Evolutionary conservation across 2,797 vertebrate species (phyloP).

Genomic region (Clamator glandarius): DNA sequence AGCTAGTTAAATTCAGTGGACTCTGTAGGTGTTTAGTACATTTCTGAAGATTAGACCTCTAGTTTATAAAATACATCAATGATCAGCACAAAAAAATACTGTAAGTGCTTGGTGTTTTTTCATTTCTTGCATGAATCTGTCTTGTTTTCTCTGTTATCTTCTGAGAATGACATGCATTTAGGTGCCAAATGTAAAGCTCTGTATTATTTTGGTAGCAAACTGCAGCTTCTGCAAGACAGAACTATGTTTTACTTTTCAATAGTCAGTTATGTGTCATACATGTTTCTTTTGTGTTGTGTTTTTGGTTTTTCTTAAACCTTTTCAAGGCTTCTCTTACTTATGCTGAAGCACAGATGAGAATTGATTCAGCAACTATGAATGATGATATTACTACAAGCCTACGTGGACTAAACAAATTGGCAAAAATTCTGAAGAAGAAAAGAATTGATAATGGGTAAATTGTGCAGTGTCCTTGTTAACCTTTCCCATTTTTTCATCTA

Average conservation of each 20-base stretch:
- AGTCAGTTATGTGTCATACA: background rate
- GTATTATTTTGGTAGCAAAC: background rate
- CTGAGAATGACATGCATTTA: background rate
- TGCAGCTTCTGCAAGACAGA: background rate
- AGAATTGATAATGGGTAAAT: conserved; percentile 93
- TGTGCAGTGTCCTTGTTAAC: background rate
- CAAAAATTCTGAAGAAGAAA: conserved; percentile 91
- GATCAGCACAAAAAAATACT: background rate
- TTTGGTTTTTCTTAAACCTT: background rate
- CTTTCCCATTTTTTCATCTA: background rate
- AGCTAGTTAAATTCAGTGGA: background rate
- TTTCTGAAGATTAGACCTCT: background rate
- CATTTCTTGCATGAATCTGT: background rate
- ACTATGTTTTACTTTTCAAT: background rate
- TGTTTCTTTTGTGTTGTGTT: background rate
- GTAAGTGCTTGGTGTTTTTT: background rate
- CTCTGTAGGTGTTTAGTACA: background rate
- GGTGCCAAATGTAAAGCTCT: background rate
- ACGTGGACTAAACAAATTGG: conserved; percentile 90
- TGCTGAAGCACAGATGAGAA: conserved; percentile 97
- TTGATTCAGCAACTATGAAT: conserved; percentile 89
- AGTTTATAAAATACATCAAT: background rate
- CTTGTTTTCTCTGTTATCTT: background rate
- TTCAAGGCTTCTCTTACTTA: conserved; percentile 94
- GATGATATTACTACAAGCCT: conserved; percentile 90